Base-by-base conservation (phyloP, 1,140 invertebrate species). In the Drosophila mayri region DNA sequence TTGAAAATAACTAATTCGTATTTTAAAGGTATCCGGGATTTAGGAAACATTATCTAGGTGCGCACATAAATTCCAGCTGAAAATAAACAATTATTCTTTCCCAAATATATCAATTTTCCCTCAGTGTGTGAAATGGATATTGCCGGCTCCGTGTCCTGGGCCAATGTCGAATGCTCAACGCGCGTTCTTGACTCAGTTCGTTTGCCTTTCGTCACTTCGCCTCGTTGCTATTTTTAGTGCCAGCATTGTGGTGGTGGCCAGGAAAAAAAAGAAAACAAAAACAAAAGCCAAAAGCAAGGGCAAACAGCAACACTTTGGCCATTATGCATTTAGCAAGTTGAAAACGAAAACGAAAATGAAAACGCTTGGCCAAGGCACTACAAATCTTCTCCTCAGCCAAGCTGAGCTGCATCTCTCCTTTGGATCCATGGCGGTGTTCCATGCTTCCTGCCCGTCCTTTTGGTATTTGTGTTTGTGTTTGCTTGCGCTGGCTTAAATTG, bases 401-500 rank as follows among this genome's bases (percentile, higher is more conserved):
- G 71, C 35, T 47, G 43, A 75, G 38, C 41, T 49, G 22, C 67
- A 55, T 20, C 20, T 25, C 71, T 65, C 25, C 61, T 54, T 79
- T 71, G 43, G n/a, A 54, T 43, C 30, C 35, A 46, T 60, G 52
- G 52, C 16, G 52, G 35, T 55, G 35, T 25, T 55, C 52, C 52
- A 14, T 55, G 37, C 35, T 55, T 55, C 52, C 52, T 38, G 52
- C 32, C 16, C 20, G 14, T 38, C 14, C 4, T 55, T 14, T 20
- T 20, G 32, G 50, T 35, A 35, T 54, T 54, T 54, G 32, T 54
- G 30, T n/a, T 57, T 37, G 41, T 66, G 52, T 63, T 67, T 79
- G 46, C 62, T 50, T 81, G 47, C 44, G 61, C 58, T 57, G 73
- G 70, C 62, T 74, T 70, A 88, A 87, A 87, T 87, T 87, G 83